These are phyloP conservation scores for Aproaerema taeniolella DNA, from an alignment of 2,888 invertebrate genomes.

Conservation along the genomic window DNA sequence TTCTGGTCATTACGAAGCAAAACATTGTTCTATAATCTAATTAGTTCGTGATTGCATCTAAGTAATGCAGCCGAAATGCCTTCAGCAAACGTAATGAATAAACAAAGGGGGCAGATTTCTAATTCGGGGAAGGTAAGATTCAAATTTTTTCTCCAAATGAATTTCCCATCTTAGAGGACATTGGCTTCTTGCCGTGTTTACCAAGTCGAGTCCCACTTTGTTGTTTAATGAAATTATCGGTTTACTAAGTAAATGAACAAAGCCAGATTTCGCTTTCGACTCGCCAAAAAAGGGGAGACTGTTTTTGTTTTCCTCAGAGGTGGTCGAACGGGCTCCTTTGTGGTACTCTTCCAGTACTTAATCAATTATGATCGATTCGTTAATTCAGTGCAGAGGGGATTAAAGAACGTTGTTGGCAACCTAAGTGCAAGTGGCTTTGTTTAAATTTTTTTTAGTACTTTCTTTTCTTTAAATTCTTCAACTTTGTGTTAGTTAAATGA, in stretches of 20 bases:
- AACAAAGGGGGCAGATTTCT: constrained; percentile 40
- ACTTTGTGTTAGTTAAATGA: no score
- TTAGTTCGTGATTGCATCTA: constrained; percentile 20
- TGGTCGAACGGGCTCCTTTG: constrained; percentile 63
- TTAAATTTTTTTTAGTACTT: no score
- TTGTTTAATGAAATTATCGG: constrained; percentile 78
- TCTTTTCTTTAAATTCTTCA: no score
- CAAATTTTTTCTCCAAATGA: constrained; percentile 70
- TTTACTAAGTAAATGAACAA: constrained; percentile 77
- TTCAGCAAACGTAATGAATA: constrained; percentile 27
- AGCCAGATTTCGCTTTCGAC: constrained; percentile 71
- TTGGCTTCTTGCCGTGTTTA: constrained; percentile 75
- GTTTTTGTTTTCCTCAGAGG: constrained; percentile 64
- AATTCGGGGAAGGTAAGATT: constrained; percentile 57
- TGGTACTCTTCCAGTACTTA: constrained; percentile 65
- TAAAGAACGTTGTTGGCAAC: constrained; percentile 28
- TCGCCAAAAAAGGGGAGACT: constrained; percentile 60
- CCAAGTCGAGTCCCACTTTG: constrained; percentile 70
- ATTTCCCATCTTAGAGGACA: constrained; percentile 73
- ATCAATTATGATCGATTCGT: constrained; percentile 75
- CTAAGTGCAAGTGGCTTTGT: background rate
- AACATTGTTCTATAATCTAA: constrained; percentile 5
- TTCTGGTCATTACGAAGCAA: background rate
- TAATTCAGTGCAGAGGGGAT: constrained; percentile 65
- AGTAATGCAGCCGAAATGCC: constrained; percentile 28